Evolutionary conservation across 2,888 invertebrate species (phyloP), one percentile per base, ranked within the genome.

Genomic region (Sclerodermus sp.): DNA sequence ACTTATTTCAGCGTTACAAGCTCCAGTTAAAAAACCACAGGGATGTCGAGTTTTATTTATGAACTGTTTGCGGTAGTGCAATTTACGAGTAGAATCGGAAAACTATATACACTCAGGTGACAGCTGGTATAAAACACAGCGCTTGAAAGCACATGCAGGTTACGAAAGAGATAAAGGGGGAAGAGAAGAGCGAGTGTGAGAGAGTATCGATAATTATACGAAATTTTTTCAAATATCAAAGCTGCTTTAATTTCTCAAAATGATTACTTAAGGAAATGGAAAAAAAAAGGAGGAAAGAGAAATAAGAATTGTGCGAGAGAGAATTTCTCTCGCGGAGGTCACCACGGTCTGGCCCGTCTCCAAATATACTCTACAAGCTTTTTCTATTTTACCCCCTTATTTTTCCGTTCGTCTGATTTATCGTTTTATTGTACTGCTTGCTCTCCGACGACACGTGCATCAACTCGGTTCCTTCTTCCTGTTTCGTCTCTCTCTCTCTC

Each of bases 291-390:
- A n/a, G 23, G 23, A 23, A 23, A 23, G 16, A 9, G 14, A 31
- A n/a, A 42, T 46, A 40, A 49, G 44, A 47, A 51, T n/a, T 47
- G 45, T 55, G 49, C 55, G 39, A 50, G 47, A 55, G 55, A 54
- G 52, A 56, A 53, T 55, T 57, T 62, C 57, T 58, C 59, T 47
- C 64, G 52, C 45, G 31, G 51, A 54, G 61, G 54, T 61, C 60
- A 58, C 57, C 57, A 62, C 58, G 51, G 49, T 47, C 68, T 74
- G 73, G 72, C 71, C 56, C 44, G 45, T 62, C 55, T 72, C 73
- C 74, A 74, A 73, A 69, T 71, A 67, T 69, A 65, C 68, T 70
- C 68, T 66, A 68, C 70, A 62, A 71, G 66, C 68, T 69, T 74
- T 71, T 72, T 72, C 64, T 71, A 65, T 68, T 69, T 67, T 53